Conservation (phyloP, 2,113 vertebrate species). For the Anser cygnoides region DNA sequence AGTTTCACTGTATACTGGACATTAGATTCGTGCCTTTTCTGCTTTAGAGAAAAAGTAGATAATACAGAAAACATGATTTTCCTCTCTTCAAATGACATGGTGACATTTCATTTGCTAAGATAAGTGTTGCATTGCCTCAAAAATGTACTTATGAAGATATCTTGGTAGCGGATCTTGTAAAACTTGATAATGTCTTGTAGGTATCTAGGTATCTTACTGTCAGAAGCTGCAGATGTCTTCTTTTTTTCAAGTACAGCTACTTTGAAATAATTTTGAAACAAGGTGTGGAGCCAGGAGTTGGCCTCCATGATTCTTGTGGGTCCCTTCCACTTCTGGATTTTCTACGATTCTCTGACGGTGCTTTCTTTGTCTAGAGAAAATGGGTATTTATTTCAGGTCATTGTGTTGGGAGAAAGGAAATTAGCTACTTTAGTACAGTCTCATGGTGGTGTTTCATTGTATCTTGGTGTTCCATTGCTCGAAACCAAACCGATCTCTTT, state of each 20-base stretch:
- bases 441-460: not conserved
- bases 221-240: not conserved
- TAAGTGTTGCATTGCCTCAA: not conserved
- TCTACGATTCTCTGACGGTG: no score
- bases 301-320: no score
- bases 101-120: not conserved
- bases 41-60: not conserved
- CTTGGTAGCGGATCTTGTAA: not conserved
- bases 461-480: not conserved
- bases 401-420: not conserved
- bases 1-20: not conserved
- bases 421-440: not conserved
- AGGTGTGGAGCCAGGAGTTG: no score
- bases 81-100: not conserved
- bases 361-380: not conserved
- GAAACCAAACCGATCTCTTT: not conserved
- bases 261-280: not conserved
- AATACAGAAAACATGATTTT: not conserved
- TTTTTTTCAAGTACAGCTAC: not conserved
- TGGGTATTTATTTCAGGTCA: not conserved
- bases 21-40: not conserved
- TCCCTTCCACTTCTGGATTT: no score
- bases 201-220: not conserved
- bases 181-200: not conserved
- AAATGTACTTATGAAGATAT: not conserved